Conservation (phyloP, 2,888 invertebrate genomes). For the Parnassius mnemosyne region DNA sequence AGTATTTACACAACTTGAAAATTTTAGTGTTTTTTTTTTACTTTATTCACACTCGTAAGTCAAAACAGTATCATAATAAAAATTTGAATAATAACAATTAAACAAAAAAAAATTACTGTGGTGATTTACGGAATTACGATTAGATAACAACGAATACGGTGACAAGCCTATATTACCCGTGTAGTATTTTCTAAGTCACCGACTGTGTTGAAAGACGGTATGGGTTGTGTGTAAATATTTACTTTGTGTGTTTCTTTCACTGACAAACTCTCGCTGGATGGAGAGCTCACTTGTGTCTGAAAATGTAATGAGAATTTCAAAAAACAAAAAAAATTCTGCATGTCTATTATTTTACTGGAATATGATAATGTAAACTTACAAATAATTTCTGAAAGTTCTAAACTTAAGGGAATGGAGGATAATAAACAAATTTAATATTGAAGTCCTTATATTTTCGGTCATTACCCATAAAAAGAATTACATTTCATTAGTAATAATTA, state of each 20-base stretch:
- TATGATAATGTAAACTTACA: conserved; percentile 25
- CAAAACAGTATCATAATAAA: not conserved
- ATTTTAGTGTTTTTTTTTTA: not conserved
- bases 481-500: conserved; percentile 30
- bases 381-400: conserved; percentile 24
- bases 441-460: conserved; percentile 26
- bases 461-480: conserved; percentile 22
- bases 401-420: conserved; percentile 15
- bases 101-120: not conserved
- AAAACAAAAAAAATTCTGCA: conserved; percentile 6
- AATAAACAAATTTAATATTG: conserved; percentile 26
- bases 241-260: conserved; percentile 76
- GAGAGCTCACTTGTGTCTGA: conserved; percentile 74
- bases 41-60: not conserved
- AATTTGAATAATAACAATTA: not conserved
- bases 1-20: not conserved
- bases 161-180: conserved; percentile 54
- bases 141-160: too few species aligned
- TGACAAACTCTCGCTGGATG: conserved; percentile 70
- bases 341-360: not conserved
- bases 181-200: conserved; percentile 61
- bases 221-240: conserved; percentile 63
- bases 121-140: not conserved
- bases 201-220: conserved; percentile 62
- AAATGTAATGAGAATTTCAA: conserved; percentile 41